phyloP scores from a whole-genome alignment of 35 echinoderm and acorn worm genomes.

The Eucidaris tribuloides region DNA sequence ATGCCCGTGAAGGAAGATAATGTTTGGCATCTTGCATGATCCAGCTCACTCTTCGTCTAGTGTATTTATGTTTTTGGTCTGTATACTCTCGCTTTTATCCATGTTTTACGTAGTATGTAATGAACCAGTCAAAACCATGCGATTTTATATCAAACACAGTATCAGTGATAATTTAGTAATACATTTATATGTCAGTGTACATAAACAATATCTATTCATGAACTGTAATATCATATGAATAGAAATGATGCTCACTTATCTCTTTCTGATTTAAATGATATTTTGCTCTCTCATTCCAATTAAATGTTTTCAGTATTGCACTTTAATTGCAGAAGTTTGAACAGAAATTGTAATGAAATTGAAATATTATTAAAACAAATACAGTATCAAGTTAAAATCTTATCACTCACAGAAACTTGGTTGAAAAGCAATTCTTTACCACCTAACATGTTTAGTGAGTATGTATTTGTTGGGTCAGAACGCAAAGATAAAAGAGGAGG shows the following conservation, averaged over 20 bases:
- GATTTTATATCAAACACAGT: neutral
- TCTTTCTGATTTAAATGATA: neutral
- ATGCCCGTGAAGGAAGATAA: neutral
- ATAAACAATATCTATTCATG: neutral
- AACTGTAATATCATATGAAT: neutral
- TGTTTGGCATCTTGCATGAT: neutral
- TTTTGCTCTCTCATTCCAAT: neutral
- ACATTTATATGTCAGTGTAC: neutral
- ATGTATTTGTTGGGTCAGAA: neutral
- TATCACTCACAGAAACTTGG: neutral
- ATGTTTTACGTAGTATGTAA: neutral
- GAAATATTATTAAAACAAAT: neutral
- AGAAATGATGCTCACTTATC: neutral
- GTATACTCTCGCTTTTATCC: neutral
- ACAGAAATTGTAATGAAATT: neutral
- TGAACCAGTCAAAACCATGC: neutral
- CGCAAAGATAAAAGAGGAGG: too few relatives aligned
- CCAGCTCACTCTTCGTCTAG: neutral
- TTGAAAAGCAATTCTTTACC: neutral
- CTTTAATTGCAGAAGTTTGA: neutral
- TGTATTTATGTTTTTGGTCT: too few relatives aligned
- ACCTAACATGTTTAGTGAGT: neutral
- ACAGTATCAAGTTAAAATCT: neutral
- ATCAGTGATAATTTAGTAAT: neutral
- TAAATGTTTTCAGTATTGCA: neutral